phyloP scores from a whole-genome alignment of 2,113 vertebrate species.

The Myrmecobius fasciatus region DNA sequence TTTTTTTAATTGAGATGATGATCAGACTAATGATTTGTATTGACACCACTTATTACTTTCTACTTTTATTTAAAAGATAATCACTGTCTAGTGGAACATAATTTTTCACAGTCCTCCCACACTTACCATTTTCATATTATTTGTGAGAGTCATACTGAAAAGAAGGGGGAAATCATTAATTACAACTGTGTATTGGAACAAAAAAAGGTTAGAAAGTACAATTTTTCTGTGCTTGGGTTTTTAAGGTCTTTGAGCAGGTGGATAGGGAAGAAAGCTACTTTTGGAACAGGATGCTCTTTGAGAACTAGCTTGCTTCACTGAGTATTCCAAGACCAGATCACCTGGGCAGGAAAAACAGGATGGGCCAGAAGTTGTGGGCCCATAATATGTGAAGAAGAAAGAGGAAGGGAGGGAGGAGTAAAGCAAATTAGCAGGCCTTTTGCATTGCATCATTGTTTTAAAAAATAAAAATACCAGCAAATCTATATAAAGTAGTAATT shows the following conservation, averaged over 20 bases:
- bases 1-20: not conserved
- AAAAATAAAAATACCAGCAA: conserved; percentile 15
- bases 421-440: not conserved
- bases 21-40: conserved; percentile 12
- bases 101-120: not conserved
- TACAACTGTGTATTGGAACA: not conserved
- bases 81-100: not conserved
- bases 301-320: not conserved
- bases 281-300: conserved; percentile 43
- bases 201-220: conserved; percentile 52
- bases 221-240: conserved; percentile 45
- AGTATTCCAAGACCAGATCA: conserved; percentile 27
- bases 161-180: conserved; percentile 14
- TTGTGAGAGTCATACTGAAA: not conserved
- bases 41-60: not conserved
- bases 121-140: not conserved
- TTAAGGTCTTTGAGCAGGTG: not conserved
- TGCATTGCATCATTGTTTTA: not conserved
- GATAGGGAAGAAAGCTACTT: not conserved
- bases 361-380: not conserved
- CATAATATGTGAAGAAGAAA: not conserved
- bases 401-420: not conserved
- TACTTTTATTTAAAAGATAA: conserved; percentile 7
- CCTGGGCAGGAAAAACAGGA: not conserved
- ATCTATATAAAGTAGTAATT: not conserved